Evolutionary conservation across 1,140 invertebrate genomes (phyloP).

Genomic region (Propsilocerus akamusi): DNA sequence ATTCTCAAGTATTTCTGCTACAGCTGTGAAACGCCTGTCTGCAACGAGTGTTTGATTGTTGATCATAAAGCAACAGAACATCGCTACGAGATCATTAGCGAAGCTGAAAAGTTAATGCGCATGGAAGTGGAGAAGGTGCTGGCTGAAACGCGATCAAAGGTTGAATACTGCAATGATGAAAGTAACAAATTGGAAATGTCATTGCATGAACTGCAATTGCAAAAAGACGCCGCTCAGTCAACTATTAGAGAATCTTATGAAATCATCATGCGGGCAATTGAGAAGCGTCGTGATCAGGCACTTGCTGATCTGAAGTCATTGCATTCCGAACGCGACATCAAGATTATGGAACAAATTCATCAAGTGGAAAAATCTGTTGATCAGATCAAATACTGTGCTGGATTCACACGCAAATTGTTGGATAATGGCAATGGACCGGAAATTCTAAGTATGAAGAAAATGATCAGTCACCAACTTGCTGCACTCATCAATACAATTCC

Average conservation of each 20-base stretch:
- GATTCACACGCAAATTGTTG: conserved; percentile 58
- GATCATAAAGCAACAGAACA: conserved; percentile 60
- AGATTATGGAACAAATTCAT: conserved; percentile 73
- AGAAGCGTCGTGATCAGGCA: conserved; percentile 54
- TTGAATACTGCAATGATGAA: conserved; percentile 53
- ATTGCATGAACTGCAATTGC: conserved; percentile 65
- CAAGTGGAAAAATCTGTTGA: conserved; percentile 59
- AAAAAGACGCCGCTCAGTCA: conserved; percentile 68
- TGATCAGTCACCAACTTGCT: conserved; percentile 52
- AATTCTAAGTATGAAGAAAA: conserved; percentile 59
- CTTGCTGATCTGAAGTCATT: conserved; percentile 57
- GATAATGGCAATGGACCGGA: conserved; percentile 67
- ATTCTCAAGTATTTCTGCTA: conserved; percentile 66
- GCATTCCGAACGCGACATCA: conserved; percentile 67
- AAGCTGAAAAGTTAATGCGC: conserved; percentile 53
- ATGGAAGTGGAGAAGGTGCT: conserved; percentile 55
- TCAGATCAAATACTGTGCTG: conserved; percentile 66
- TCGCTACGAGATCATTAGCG: conserved; percentile 53
- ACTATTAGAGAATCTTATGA: conserved; percentile 71
- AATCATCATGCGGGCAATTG: conserved; percentile 62
- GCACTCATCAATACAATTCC: conserved; percentile 62
- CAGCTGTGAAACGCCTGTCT: conserved; percentile 63
- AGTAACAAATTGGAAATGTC: conserved; percentile 51
- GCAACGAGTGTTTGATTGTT: conserved; percentile 59
- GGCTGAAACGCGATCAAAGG: conserved; percentile 48